Conservation (phyloP, 2,113 vertebrate genomes). For the Zosterops borbonicus region DNA sequence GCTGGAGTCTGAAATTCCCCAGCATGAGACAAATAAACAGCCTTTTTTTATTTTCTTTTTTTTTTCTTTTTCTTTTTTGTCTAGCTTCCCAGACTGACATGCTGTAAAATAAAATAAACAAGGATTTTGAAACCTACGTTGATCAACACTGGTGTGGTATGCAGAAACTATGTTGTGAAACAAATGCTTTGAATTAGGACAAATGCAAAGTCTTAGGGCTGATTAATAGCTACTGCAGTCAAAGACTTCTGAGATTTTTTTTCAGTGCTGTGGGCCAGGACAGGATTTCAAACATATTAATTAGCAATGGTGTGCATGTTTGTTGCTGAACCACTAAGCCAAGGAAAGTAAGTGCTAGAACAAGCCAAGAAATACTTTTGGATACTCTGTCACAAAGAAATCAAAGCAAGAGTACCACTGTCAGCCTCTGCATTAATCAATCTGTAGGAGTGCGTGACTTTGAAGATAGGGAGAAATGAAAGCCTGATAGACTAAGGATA, state of each 20-base stretch:
- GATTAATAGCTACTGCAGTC: conserved; percentile 53
- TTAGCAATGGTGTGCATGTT: conserved; percentile 58
- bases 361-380: conserved; percentile 54
- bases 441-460: conserved; percentile 12
- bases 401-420: conserved; percentile 29
- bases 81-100: conserved; percentile 48
- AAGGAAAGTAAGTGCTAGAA: conserved; percentile 48
- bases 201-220: conserved; percentile 45
- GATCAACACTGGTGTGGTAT: conserved; percentile 38
- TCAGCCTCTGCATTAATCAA: conserved; percentile 45
- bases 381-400: conserved; percentile 49
- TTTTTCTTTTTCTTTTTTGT: not conserved
- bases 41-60: not conserved
- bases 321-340: conserved; percentile 54
- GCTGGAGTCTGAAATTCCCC: conserved; percentile 37
- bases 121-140: conserved; percentile 42
- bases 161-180: conserved; percentile 58
- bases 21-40: conserved; percentile 59
- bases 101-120: conserved; percentile 48
- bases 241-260: conserved; percentile 48
- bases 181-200: conserved; percentile 60
- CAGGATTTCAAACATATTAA: conserved; percentile 69
- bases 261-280: conserved; percentile 34
- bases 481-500: not conserved
- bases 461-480: conserved; percentile 32